Conservation (phyloP, 2,888 invertebrate species). For the Isotomurus palustris region DNA sequence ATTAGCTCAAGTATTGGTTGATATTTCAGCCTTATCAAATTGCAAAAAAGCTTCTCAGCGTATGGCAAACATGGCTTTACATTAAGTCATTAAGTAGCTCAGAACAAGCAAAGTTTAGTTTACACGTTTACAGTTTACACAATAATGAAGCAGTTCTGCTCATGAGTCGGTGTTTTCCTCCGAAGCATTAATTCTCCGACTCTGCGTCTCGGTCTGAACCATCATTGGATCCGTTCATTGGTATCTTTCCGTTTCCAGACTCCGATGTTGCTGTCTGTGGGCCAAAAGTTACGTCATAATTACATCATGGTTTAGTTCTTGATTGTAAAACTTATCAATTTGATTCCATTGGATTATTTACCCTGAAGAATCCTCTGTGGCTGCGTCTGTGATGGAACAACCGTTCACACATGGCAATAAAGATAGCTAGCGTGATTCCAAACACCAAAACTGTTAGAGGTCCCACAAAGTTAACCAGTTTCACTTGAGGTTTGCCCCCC, state of each 20-base stretch:
- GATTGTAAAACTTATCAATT: conserved; percentile 3
- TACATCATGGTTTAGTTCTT: background rate
- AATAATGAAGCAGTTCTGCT: too few species aligned
- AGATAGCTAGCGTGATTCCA: conserved; percentile 39
- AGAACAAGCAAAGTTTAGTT: too few species aligned
- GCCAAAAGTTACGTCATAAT: too few species aligned
- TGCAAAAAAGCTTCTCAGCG: too few species aligned
- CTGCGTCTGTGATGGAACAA: conserved; percentile 42
- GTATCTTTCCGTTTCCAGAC: conserved; percentile 44
- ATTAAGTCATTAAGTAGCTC: too few species aligned
- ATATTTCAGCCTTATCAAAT: too few species aligned
- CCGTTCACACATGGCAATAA: conserved; percentile 42
- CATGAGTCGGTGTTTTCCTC: too few species aligned
- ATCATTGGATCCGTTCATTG: conserved; percentile 44
- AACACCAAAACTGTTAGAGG: conserved; percentile 39
- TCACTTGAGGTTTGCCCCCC: conserved; percentile 38
- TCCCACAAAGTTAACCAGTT: conserved; percentile 41
- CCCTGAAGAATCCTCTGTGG: conserved; percentile 45
- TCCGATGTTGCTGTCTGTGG: conserved; percentile 40
- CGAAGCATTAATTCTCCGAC: conserved; percentile 7
- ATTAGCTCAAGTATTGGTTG: too few species aligned
- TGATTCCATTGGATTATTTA: conserved; percentile 11
- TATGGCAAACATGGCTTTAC: too few species aligned
- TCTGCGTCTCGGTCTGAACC: conserved; percentile 28
- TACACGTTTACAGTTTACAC: too few species aligned